Evolutionary conservation across 1,140 invertebrate species (phyloP).

Genomic region (Steinernema khuongi): DNA sequence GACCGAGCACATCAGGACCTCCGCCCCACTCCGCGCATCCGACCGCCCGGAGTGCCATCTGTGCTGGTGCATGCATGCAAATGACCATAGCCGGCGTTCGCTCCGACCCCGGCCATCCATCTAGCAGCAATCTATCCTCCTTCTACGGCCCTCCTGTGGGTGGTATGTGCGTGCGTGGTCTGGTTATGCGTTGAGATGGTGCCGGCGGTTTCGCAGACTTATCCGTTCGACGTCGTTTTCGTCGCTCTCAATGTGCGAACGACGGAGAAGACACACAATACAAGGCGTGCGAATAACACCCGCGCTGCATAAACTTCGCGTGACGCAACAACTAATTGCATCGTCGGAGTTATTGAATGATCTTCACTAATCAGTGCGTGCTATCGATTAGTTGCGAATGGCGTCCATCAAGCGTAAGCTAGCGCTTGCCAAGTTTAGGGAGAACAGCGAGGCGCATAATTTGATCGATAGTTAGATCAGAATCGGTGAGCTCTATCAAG

Average conservation of each 20-base stretch:
- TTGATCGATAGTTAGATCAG: too few species aligned
- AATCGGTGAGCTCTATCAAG: too few species aligned
- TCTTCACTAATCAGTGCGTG: not conserved
- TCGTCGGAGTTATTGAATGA: not conserved
- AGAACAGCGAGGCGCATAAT: too few species aligned
- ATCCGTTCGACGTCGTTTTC: not conserved
- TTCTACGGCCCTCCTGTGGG: constrained; percentile 12
- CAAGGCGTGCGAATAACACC: not conserved
- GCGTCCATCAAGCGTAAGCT: too few species aligned
- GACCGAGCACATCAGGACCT: not conserved
- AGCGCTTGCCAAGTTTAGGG: too few species aligned
- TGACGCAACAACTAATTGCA: not conserved
- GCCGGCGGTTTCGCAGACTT: constrained; percentile 4
- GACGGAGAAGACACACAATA: not conserved
- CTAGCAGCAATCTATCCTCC: not conserved
- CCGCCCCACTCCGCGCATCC: not conserved
- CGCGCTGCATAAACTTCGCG: not conserved
- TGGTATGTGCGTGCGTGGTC: constrained; percentile 1
- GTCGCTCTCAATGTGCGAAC: not conserved
- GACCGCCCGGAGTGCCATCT: constrained; percentile 2
- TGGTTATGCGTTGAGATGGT: not conserved
- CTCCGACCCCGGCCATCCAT: not conserved
- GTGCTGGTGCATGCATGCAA: constrained; percentile 3
- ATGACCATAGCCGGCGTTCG: not conserved
- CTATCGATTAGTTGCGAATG: not conserved